Base-by-base conservation (phyloP, 2,797 vertebrate genomes). In the Halcyon leucocephala region DNA sequence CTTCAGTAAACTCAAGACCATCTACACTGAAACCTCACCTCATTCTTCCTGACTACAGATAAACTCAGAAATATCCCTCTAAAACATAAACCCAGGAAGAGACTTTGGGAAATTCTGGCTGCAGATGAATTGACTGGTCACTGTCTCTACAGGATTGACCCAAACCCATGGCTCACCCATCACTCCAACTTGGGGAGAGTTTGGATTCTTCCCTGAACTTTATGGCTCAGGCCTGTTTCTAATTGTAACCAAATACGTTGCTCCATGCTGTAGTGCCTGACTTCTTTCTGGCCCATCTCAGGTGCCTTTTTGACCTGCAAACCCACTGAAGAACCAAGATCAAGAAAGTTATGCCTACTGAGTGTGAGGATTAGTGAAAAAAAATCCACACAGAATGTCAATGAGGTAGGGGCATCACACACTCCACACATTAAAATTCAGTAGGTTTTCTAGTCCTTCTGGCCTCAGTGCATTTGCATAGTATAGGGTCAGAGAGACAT, bases 401-500 rank as follows among this genome's bases (percentile, higher is more conserved):
- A 74, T 93, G 90, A 95, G 48, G 78, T 57, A 28, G 78, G 82
- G 90, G 62, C 72, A 82, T 35, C n/a, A 71, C 80, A 84, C 29
- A 52, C 69, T 88, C 66, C 64, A 81, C 57, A 67, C 89, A 96
- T 96, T 97, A 96, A 96, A 89, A 97, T 94, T 96, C 96, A 84
- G 93, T 35, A 92, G 94, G 82, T 89, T 88, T 96, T 85, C 33
- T 9, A 74, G 94, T 93, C 26, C 51, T 90, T 55, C 77, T 93
- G 93, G 58, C 69, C 88, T 96, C 4, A 0, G 57, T 82, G 80
- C 54, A 94, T 97, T 95, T 96, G 94, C 93, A 93, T 67, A 95
- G 94, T 60, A 72, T 91, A 93, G 97, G 97, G 97, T 97, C 97
- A 97, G 77, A 64, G 89, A 97, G 82, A 86, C 94, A 95, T 72